Base-by-base conservation (phyloP, 2,888 invertebrate genomes). In the Orgyia antiqua region DNA sequence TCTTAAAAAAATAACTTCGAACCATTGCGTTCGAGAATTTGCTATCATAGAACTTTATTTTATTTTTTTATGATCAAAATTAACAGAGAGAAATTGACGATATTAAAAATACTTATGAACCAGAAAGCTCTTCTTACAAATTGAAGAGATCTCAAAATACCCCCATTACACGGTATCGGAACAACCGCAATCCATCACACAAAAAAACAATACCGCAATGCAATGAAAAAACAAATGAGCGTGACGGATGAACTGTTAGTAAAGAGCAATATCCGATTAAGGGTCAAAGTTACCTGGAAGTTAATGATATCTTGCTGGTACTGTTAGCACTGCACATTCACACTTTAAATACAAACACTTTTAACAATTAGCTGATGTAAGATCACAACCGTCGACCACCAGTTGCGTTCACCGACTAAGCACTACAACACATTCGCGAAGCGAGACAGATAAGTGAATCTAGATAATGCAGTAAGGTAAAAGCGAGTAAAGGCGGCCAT, bases 391-490 rank as follows among this genome's bases (percentile, higher is more conserved):
- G 75, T 29, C 69, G 52, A 57, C 61, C 57, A 58, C 65, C 66
- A 58, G 51, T 59, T 61, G 63, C 65, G 62, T 54, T 47, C 51
- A 59, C 44, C 60, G 60, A 82, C 80, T 82, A 70, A 13, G 18
- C 21, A 29, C 21, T 28, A 9, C 20, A 39, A 40, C 45, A 59
- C 58, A 64, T 60, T 65, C 56, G 58, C 61, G 45, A 44, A 42
- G 57, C 49, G 60, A 58, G 58, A 55, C 56, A 75, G 80, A 80
- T 80, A 79, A 78, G 59, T 71, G 66, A 72, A 68, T 75, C 79
- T 58, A 82, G 80, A 82, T 82, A 79, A 63, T 73, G 68, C 68
- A 51, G 41, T 31, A 63, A 70, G 69, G 71, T 72, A 76, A 75
- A 74, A 76, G 72, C 59, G 52, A 42, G 57, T 61, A 55, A 58